Evolutionary conservation across 2,113 vertebrate genomes (phyloP), one percentile per base, ranked within the genome.

Genomic region (Centropus bengalensis): DNA sequence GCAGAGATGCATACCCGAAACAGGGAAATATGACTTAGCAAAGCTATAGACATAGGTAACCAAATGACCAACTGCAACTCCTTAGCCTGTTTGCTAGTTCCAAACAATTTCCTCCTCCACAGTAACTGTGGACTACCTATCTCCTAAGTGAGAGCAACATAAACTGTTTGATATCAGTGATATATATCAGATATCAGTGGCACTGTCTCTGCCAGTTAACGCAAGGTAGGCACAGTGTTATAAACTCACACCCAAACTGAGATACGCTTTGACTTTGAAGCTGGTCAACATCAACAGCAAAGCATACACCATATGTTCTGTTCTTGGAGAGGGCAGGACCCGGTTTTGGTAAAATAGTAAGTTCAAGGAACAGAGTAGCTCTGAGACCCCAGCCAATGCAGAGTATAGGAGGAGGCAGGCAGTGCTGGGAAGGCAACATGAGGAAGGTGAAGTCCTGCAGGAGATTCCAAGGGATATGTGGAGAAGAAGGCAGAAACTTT

Each of bases 351-450:
- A 75, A 83, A 83, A 30, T 2, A n/a, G 5, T 30, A 60, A 85
- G 16, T 45, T 79, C 18, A 47, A 91, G 32, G 14, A 42, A 77
- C 6, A n/a, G 17, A n/a, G 16, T 40, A 60, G 14, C 19, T 84
- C 77, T 44, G 68, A 81, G 20, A 17, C 32, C 16, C 14, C 77
- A 84, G 38, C 15, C 17, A 78, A 18, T 6, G 45, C 20, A 32
- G 19, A 5, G 33, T 26, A 42, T 13, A 74, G 47, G n/a, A 69
- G 22, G 59, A 81, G 14, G 36, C 63, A 73, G 38, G 14, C 33
- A 54, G 15, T 49, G 38, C 38, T 40, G 44, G 30, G 6, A 13
- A 55, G 32, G 40, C 11, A 76, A 21, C 0, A 0, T 2, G 3
- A 78, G 14, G 9, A 27, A 86, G 33, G 38, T 9, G 66, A 89